A percentile compares a stretch with the other conserved stretches of the same genome.
These are phyloP conservation scores for Furnarius figulus DNA, from an alignment of 2,113 vertebrate species.

Conservation along the genomic window DNA sequence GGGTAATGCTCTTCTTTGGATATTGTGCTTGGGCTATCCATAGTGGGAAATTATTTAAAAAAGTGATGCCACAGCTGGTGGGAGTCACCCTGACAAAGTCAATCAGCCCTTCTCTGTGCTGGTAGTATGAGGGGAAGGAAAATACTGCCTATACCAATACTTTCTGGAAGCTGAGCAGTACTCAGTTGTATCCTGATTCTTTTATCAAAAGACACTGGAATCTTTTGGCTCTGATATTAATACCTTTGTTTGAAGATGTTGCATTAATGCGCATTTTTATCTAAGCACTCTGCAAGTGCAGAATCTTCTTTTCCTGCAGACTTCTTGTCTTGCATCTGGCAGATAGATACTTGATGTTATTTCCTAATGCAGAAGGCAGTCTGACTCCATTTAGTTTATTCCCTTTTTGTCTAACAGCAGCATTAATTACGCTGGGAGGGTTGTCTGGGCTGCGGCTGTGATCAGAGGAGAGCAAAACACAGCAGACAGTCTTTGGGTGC, in stretches of 20 bases:
- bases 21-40: background rate
- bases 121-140: background rate
- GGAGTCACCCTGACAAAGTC: background rate
- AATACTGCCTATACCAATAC: background rate
- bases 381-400: slow-evolving; percentile 8
- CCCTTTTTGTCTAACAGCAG: background rate
- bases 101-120: background rate
- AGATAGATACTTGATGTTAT: background rate
- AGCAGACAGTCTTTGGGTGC: background rate
- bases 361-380: background rate
- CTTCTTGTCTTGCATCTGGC: background rate
- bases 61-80: background rate
- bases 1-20: background rate
- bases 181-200: background rate
- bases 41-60: background rate
- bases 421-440: background rate
- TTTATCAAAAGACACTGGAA: background rate
- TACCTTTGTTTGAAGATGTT: background rate
- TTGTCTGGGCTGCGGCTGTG: background rate
- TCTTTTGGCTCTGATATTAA: background rate
- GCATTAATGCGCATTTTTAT: background rate
- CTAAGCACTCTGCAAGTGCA: background rate
- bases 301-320: background rate
- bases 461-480: background rate
- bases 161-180: background rate